Conservation (phyloP, 2,113 vertebrate genomes). For the Clarias magur region DNA sequence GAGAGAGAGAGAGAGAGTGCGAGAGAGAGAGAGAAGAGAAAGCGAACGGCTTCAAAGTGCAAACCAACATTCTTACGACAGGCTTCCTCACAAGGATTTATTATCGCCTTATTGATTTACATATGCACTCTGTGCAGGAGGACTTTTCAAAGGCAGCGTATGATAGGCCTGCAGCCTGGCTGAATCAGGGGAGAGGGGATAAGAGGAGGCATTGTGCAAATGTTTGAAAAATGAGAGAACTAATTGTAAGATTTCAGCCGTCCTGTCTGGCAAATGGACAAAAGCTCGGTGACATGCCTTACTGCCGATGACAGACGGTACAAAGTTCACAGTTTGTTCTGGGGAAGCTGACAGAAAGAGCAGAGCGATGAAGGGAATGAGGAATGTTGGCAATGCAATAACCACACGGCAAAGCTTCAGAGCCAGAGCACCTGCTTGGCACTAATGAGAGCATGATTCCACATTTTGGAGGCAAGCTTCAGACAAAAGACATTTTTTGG, state of each 20-base stretch:
- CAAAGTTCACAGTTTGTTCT: constrained; percentile 60
- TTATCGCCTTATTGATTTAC: constrained; percentile 55
- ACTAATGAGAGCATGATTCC: constrained; percentile 43
- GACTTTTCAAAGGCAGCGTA: constrained; percentile 40
- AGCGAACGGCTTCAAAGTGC: constrained; percentile 53
- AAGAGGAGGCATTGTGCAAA: constrained; percentile 34
- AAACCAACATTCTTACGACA: constrained; percentile 48
- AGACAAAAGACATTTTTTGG: constrained; percentile 27
- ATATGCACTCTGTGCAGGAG: constrained; percentile 47
- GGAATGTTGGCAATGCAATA: constrained; percentile 53
- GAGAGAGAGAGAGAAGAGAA: constrained; percentile 44
- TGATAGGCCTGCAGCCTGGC: constrained; percentile 1
- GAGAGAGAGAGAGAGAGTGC: no score
- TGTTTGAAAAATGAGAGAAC: constrained; percentile 46
- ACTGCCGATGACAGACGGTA: constrained; percentile 46
- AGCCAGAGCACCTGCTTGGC: constrained; percentile 54
- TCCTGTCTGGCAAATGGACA: constrained; percentile 54
- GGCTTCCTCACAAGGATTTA: constrained; percentile 46
- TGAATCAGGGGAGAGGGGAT: neutral
- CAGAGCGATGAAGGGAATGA: constrained; percentile 41
- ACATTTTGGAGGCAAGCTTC: constrained; percentile 46
- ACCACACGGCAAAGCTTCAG: constrained; percentile 37
- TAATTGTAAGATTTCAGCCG: constrained; percentile 54
- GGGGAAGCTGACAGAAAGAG: constrained; percentile 47
- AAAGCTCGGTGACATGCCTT: constrained; percentile 50